Evolutionary conservation across 2,888 invertebrate species (phyloP), one percentile per base, ranked within the genome.

Genomic region (Lasioglossum vierecki): DNA sequence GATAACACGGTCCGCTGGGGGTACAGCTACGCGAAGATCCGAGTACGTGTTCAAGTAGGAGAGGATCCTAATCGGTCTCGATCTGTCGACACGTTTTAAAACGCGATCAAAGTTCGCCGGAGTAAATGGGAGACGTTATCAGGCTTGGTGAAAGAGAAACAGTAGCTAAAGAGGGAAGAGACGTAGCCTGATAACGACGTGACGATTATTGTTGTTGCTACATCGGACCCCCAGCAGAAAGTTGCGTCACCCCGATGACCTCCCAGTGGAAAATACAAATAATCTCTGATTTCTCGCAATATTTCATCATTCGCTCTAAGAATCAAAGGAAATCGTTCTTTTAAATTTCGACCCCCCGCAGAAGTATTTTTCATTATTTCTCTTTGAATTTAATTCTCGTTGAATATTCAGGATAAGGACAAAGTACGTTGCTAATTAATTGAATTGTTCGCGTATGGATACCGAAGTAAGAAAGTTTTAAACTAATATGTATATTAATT

Each of bases 211-310:
- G 41, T 85, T 89, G 82, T 91, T 89, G 89, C 89, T 83, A 82
- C 80, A 89, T 89, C 83, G 70, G 92, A 93, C 93, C 93, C 93
- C 93, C 93, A 92, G 92, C 93, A 89, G 85, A 75, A 89, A 77
- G 63, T 93, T 92, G 91, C 93, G 86, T 93, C 92, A 93, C 72
- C 75, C 74, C 75, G 82, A 85, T 89, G 88, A 92, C 88, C 86
- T 86, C 87, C 70, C n/a, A 68, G 84, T 89, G 88, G 87, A 92
- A 91, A 93, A 92, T 91, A 92, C 18, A 72, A 72, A 30, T 15
- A 88, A 86, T 91, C 85, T 86, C 80, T 78, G 60, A 72, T 39
- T 9, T 74, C 5, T 60, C 57, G 41, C 41, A n/a, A n/a, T n/a
- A 6, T 70, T n/a, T 44, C 49, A 22, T 39, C 0, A 68, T 9